Percentiles rank a stretch among this genome's conserved stretches.
These are phyloP conservation scores for Podiceps cristatus DNA, from an alignment of 2,113 vertebrate species.

Conservation along the genomic window DNA sequence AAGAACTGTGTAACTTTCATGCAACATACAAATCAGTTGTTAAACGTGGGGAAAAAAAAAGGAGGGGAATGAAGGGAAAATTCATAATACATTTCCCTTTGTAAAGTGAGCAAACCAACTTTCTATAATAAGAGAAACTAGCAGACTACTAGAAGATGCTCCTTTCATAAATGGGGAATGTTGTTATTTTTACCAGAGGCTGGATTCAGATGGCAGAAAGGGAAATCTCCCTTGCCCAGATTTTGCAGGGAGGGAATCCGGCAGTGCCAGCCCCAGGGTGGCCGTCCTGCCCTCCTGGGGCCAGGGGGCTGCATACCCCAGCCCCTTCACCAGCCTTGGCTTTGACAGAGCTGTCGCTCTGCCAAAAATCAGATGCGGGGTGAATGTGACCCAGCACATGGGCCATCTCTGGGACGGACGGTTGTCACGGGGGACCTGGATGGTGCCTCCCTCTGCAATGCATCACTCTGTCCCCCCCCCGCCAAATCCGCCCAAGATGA, in stretches of 20 bases:
- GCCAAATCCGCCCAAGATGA: accelerated
- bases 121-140: constrained; percentile 47
- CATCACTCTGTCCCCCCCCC: accelerated
- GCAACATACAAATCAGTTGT: constrained; percentile 81
- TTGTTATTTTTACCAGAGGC: neutral
- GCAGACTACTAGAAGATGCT: neutral
- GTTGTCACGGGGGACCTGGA: neutral
- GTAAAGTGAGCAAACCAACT: constrained; percentile 76
- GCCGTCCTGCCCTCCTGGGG: accelerated
- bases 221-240: neutral
- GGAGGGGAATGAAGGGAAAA: constrained; percentile 75
- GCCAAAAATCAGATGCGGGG: neutral
- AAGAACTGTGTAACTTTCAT: constrained; percentile 82
- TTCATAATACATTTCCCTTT: constrained; percentile 76
- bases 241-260: neutral
- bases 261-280: neutral
- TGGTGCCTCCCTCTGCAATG: accelerated
- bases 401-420: neutral
- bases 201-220: neutral
- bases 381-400: accelerated
- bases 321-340: neutral
- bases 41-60: constrained; percentile 67
- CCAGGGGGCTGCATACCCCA: accelerated
- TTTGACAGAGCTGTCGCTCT: neutral
- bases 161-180: neutral